Evolutionary conservation across 2,888 invertebrate genomes (phyloP), one percentile per base, ranked within the genome.

Genomic region (Cryptus armator): DNA sequence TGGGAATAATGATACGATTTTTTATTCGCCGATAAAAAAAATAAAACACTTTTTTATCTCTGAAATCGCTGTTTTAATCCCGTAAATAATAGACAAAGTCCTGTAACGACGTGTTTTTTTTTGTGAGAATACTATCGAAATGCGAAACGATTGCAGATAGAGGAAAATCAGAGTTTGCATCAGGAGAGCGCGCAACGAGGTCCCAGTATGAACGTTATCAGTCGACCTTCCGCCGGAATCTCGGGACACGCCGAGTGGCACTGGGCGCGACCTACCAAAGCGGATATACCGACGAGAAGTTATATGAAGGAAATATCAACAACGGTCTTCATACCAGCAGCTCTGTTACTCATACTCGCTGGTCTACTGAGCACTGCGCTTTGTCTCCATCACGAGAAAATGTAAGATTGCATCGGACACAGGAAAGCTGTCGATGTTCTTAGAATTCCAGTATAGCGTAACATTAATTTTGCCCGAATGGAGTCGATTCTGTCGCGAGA

Each of bases 321-420:
- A 2, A 96, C 97, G 0, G 95, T 97, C 81, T 95, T 97, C 12
- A 95, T 97, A 14, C 97, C 97, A 0, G 94, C 96, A 86, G 92
- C 96, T 77, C 94, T 97, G 64, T 94, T 97, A 91, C 93, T 97
- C 64, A 91, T 97, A 19, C 94, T 97, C 1, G 95, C 96, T 1
- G 95, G 96, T 3, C 94, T 97, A 7, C 92, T 97, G 2, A 96
- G 97, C 0, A 95, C 96, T 2, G 96, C 97, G 0, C 94, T 97
- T 12, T 97, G 97, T 92, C 96, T 97, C 87, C 96, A 97, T 88
- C 96, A 97, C 90, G 96, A 96, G 87, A 96, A 96, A 91, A 95
- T 97, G 97, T 97, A 93, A 97, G 97, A 96, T 90, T 62, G n/a
- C 14, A 83, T 32, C 29, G 9, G 9, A 51, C 16, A 3, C n/a